Evolutionary conservation across 1,140 invertebrate species (phyloP).

Genomic region (Dolichoris vasculosae): DNA sequence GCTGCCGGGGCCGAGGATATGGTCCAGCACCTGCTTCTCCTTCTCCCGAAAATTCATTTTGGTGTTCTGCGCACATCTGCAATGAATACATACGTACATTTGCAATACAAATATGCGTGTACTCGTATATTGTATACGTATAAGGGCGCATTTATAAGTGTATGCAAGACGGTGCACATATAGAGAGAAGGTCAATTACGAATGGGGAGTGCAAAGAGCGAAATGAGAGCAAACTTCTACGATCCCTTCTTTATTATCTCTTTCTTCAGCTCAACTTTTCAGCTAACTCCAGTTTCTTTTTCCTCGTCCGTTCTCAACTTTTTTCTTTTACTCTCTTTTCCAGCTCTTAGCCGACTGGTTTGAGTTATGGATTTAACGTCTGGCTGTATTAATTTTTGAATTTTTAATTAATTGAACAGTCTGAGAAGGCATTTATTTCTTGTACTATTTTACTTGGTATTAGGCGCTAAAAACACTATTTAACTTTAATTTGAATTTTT

Average conservation of each 20-base stretch:
- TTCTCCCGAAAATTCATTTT: constrained; percentile 93
- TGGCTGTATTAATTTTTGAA: constrained; percentile 38
- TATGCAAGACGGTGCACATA: neutral
- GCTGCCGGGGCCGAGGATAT: constrained; percentile 90
- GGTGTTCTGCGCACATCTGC: constrained; percentile 65
- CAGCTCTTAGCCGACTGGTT: constrained; percentile 18
- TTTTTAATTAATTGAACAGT: constrained; percentile 43
- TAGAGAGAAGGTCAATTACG: constrained; percentile 48
- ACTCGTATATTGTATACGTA: neutral
- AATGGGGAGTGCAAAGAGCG: constrained; percentile 42
- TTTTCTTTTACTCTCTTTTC: constrained; percentile 20
- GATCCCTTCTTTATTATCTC: constrained; percentile 46
- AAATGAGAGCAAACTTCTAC: constrained; percentile 52
- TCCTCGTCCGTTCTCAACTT: neutral
- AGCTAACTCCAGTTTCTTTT: constrained; percentile 37
- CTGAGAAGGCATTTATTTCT: neutral
- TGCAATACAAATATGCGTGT: neutral
- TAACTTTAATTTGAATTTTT: constrained; percentile 13
- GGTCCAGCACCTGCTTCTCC: constrained; percentile 94
- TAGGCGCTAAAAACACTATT: neutral
- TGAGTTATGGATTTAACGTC: constrained; percentile 45
- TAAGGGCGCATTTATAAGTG: neutral
- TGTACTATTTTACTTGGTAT: neutral
- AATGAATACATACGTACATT: constrained; percentile 51
- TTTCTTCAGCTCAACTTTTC: constrained; percentile 49